Evolutionary conservation across 2,888 invertebrate genomes (phyloP), one percentile per base, ranked within the genome.

Genomic region (Byasa hedistus): DNA sequence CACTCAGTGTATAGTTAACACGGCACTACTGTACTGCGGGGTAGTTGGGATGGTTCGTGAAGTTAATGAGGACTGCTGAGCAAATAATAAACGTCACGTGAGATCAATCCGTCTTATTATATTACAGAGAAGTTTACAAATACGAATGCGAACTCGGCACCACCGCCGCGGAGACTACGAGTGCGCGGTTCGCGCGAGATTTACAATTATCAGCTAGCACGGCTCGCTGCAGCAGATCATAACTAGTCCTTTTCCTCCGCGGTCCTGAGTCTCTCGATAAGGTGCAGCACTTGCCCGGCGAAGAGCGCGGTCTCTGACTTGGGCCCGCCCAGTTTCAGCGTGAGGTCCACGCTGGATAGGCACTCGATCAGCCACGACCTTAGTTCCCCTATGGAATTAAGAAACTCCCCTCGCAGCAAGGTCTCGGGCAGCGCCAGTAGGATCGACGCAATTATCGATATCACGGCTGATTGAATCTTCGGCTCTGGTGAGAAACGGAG

Each of bases 361-460:
- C 93, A 85, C 59, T 94, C 94, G 2, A 88, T 81, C 51, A 97
- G 79, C 96, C 96, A 96, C 36, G 92, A 80, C 59, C 94, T 87
- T 57, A 95, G 87, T 73, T 96, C 96, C 57, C 93, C 77, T 64
- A 96, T 80, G 1, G 93, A 91, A 15, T 93, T 92, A 7, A 92
- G 86, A 73, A 95, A 94, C 63, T 96, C 94, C 0, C 83, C 84
- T 2, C 91, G 80, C 3, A 96, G 75, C 19, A 94, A 82, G 15
- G 87, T 83, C 0, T 89, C 79, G 0, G 96, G 95, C 17, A 95
- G 87, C 0, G 93, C 93, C 3, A 95, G 77, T 0, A 96, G 79
- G 0, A 95, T 93, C 0, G 95, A 90, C 0, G 94, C 95, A 1
- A 96, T 83, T 61, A 96, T 88, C 23, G 94, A 93, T n/a, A 96